Conservation (phyloP, 1,140 invertebrate species). For the Thaumatotibia leucotreta region DNA sequence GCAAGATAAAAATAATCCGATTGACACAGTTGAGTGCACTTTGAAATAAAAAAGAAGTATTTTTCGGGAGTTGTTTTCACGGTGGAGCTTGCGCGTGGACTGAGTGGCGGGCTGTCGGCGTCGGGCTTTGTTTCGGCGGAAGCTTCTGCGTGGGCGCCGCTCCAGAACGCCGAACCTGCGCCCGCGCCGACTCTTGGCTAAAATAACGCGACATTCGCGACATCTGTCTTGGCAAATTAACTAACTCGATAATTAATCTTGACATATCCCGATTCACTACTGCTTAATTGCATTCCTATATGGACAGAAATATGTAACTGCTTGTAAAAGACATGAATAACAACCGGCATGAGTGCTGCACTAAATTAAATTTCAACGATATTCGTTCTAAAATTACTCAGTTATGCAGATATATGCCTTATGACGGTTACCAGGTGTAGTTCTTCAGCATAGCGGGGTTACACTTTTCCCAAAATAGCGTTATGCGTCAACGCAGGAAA, state of each 20-base stretch:
- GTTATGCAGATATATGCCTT: background rate
- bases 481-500: slow-evolving; percentile 55
- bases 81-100: slow-evolving; percentile 48
- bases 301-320: background rate
- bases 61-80: slow-evolving; percentile 35
- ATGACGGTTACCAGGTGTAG: slow-evolving; percentile 21
- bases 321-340: background rate
- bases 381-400: background rate
- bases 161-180: slow-evolving; percentile 29
- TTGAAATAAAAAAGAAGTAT: slow-evolving; percentile 16
- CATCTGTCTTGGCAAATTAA: slow-evolving; percentile 57
- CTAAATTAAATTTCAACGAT: background rate
- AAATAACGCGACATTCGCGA: slow-evolving; percentile 34
- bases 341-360: background rate
- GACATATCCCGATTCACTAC: slow-evolving; percentile 27
- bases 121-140: slow-evolving; percentile 48
- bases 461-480: slow-evolving; percentile 47
- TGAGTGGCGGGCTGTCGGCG: slow-evolving; percentile 33
- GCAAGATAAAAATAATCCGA: background rate
- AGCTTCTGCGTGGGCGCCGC: slow-evolving; percentile 52
- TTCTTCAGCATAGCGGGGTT: slow-evolving; percentile 22
- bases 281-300: slow-evolving; percentile 17
- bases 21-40: slow-evolving; percentile 18
- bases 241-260: slow-evolving; percentile 41
- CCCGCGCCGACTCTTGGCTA: slow-evolving; percentile 41